These are phyloP conservation scores for Poeciliopsis prolifica DNA, from an alignment of 2,113 vertebrate species.

Conservation along the genomic window DNA sequence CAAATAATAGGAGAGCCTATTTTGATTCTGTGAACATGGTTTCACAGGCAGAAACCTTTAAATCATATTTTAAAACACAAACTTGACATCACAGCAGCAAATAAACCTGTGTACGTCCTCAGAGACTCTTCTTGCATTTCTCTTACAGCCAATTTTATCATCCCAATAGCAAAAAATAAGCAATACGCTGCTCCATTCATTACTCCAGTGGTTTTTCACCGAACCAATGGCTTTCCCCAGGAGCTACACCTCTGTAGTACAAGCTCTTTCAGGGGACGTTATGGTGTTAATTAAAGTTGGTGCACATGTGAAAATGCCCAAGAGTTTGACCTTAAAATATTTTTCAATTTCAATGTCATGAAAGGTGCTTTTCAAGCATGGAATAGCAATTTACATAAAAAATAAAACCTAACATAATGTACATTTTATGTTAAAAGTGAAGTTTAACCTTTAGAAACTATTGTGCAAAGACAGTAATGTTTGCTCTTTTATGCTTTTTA, in stretches of 20 bases:
- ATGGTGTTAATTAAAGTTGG: constrained; percentile 32
- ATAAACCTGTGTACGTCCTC: constrained; percentile 45
- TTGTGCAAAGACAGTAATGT: neutral
- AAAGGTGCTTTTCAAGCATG: neutral
- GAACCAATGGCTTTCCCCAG: constrained; percentile 34
- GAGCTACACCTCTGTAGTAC: constrained; percentile 24
- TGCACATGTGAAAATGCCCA: constrained; percentile 7
- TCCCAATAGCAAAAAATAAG: constrained; percentile 46
- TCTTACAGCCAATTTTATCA: constrained; percentile 48
- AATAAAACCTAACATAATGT: neutral
- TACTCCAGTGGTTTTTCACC: constrained; percentile 30
- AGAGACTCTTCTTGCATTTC: constrained; percentile 41
- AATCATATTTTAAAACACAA: constrained; percentile 48
- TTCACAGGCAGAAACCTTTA: constrained; percentile 63
- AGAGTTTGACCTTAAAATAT: neutral
- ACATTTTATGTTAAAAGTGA: neutral
- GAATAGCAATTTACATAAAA: neutral
- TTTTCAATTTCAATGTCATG: constrained; percentile 7
- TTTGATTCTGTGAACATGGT: constrained; percentile 61
- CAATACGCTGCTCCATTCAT: constrained; percentile 4
- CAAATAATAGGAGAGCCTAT: constrained; percentile 39
- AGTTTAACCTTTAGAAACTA: neutral
- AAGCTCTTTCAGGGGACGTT: constrained; percentile 7
- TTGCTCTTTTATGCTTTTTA: neutral
- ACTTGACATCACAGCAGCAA: constrained; percentile 60